Conservation (phyloP, 1,140 invertebrate genomes). For the Drosophila pseudoobscura region DNA sequence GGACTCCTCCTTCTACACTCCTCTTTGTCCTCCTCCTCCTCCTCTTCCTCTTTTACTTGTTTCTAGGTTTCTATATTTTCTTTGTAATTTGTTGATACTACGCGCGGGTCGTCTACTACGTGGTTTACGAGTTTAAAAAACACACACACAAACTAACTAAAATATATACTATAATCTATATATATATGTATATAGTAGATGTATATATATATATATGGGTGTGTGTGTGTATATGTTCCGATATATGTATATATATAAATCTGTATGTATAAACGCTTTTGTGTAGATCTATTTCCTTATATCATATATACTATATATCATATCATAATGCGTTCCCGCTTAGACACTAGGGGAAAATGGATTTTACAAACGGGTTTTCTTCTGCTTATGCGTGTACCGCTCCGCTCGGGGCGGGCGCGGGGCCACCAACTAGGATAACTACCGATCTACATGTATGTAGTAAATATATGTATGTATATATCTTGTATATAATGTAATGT, state of each 20-base stretch:
- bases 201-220: conserved; percentile 6
- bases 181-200: conserved; percentile 21
- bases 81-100: conserved; percentile 42
- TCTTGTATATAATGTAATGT: conserved; percentile 24
- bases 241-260: conserved; percentile 33
- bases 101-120: conserved; percentile 15
- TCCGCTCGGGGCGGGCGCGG: not conserved
- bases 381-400: conserved; percentile 14
- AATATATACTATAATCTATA: conserved; percentile 36
- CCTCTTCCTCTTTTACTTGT: conserved; percentile 3
- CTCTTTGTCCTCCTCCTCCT: conserved; percentile 4
- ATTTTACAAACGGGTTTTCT: conserved; percentile 35
- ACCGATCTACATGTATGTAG: conserved; percentile 16
- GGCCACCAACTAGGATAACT: too few species aligned
- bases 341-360: conserved; percentile 41
- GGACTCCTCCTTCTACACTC: not conserved
- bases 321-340: conserved; percentile 28
- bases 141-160: conserved; percentile 53
- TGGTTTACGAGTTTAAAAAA: conserved; percentile 48
- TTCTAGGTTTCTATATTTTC: conserved; percentile 20
- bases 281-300: conserved; percentile 11
- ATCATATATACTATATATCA: conserved; percentile 17
- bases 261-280: conserved; percentile 25
- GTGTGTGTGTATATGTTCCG: conserved; percentile 20
- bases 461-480: conserved; percentile 29